phyloP scores from a whole-genome alignment of 2,888 invertebrate genomes.

The Drosophila nr. perissopoda region DNA sequence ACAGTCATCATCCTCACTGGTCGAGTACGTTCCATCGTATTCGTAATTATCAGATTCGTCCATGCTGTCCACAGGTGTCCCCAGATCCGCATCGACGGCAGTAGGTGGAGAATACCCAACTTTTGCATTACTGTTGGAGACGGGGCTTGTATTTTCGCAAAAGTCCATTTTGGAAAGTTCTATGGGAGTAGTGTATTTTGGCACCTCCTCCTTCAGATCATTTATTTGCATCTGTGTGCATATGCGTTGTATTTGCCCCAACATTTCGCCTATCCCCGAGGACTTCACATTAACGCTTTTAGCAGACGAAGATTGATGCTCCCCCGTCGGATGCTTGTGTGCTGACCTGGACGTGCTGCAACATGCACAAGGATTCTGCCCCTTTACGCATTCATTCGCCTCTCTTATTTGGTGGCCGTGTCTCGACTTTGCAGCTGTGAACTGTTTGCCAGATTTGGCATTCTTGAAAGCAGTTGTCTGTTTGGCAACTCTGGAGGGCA shows the following conservation, averaged over 20 bases:
- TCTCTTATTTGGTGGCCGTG: conserved; percentile 13
- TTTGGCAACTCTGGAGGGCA: conserved; percentile 28
- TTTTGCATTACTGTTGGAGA: neutral
- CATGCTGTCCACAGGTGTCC: conserved; percentile 59
- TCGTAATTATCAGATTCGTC: conserved; percentile 72
- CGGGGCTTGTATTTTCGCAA: conserved; percentile 10
- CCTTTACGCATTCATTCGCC: conserved; percentile 27
- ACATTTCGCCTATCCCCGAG: conserved; percentile 76
- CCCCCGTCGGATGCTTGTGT: conserved; percentile 35
- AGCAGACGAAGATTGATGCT: conserved; percentile 61
- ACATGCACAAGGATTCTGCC: conserved; percentile 56
- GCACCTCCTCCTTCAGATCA: conserved; percentile 54
- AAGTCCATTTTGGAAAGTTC: conserved; percentile 24
- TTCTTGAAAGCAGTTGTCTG: conserved; percentile 25
- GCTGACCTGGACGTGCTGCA: conserved; percentile 52
- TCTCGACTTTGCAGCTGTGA: conserved; percentile 22
- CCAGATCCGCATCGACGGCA: conserved; percentile 24
- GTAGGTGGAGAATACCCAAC: neutral
- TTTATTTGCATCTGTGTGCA: conserved; percentile 68
- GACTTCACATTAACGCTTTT: conserved; percentile 73
- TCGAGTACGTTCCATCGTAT: conserved; percentile 70
- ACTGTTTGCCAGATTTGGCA: conserved; percentile 39
- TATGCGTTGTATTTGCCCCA: conserved; percentile 79
- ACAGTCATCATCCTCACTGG: conserved; percentile 58
- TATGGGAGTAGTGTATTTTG: conserved; percentile 28